Percentiles rank a stretch among this genome's conserved stretches.
phyloP scores from a whole-genome alignment of 2,113 vertebrate species.

The Pachycephala philippinensis region DNA sequence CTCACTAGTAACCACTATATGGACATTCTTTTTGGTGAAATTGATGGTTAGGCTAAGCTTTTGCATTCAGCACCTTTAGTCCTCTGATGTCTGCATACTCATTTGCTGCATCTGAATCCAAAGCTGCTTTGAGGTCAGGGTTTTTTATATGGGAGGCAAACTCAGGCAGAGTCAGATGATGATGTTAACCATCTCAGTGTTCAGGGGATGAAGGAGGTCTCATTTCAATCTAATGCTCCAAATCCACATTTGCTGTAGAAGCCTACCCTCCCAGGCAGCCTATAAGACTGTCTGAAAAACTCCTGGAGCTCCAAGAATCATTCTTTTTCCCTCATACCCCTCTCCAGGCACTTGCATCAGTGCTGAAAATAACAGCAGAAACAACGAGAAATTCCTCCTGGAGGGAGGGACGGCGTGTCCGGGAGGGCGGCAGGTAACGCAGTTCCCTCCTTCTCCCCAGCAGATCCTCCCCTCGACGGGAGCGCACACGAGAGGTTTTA shows the following conservation, averaged over 20 bases:
- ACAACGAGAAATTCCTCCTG: not conserved
- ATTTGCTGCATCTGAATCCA: not conserved
- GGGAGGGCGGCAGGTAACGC: not conserved
- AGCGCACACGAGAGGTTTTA: not conserved
- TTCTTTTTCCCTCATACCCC: not conserved
- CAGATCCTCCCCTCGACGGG: not conserved
- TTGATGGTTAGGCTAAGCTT: not conserved
- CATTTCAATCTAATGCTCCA: not conserved
- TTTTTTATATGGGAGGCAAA: not conserved
- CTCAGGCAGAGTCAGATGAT: not conserved
- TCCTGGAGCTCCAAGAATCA: not conserved
- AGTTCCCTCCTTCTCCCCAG: not conserved
- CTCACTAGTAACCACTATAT: not conserved
- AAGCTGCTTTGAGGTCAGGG: not conserved
- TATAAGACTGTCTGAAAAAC: not conserved
- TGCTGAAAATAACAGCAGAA: not conserved
- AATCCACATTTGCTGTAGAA: not conserved
- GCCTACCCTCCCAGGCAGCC: not conserved
- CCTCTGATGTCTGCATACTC: not conserved
- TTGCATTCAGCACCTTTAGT: not conserved
- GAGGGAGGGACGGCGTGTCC: rapidly evolving
- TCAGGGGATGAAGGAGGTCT: not conserved
- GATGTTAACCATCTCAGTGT: not conserved
- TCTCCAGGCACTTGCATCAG: not conserved
- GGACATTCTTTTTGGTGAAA: not conserved